Percentiles rank a stretch among this genome's conserved stretches.
Evolutionary conservation across 2,888 invertebrate species (phyloP).

Genomic region (Sarcophaga carnaria): DNA sequence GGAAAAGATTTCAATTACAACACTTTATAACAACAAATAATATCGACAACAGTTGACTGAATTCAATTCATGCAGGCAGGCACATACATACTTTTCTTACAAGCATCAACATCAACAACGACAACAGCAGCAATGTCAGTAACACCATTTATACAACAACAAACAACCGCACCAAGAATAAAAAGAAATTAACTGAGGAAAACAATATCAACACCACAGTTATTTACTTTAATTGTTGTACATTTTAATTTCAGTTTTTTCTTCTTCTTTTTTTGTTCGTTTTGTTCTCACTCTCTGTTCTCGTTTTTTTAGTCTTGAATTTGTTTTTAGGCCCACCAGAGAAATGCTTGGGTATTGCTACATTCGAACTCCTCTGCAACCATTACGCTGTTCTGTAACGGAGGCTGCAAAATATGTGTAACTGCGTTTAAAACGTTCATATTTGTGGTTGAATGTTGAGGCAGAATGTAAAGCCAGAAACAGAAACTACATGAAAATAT

Average conservation of each 20-base stretch:
- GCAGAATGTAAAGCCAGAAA: not conserved
- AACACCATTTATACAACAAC: not conserved
- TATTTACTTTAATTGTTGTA: conserved; percentile 67
- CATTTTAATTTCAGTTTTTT: conserved; percentile 52
- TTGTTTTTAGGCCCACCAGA: not conserved
- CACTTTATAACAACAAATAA: conserved; percentile 9
- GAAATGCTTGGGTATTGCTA: not conserved
- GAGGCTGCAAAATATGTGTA: not conserved
- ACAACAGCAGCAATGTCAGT: not conserved
- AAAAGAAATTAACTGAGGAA: conserved; percentile 22
- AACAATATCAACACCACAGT: conserved; percentile 51
- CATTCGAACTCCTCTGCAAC: not conserved
- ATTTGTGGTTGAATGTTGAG: conserved; percentile 37
- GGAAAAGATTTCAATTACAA: not conserved
- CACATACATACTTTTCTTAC: not conserved
- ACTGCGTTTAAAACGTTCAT: conserved; percentile 37
- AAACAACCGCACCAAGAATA: not conserved
- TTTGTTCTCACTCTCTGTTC: not conserved
- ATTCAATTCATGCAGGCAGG: not conserved
- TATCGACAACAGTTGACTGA: conserved; percentile 10
- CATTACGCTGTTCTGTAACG: conserved; percentile 14
- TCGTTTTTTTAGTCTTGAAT: not conserved
- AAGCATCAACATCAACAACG: not conserved
- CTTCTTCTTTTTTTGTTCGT: not conserved
- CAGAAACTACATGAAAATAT: conserved; percentile 42